Evolutionary conservation across 2,797 vertebrate species (phyloP), one percentile per base, ranked within the genome.

Genomic region (Chrosomus eos): DNA sequence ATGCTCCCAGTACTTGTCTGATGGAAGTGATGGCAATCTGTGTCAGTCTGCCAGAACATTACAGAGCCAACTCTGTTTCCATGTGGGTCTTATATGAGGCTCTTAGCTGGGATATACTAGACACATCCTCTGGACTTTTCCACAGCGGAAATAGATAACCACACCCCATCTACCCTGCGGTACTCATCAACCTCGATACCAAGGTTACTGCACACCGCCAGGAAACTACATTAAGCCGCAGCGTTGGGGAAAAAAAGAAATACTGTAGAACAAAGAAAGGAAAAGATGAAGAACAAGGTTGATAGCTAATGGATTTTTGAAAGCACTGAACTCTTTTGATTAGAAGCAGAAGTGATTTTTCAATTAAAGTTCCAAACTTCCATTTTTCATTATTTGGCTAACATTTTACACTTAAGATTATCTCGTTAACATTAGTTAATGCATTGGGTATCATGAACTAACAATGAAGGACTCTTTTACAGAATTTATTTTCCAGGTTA

Each of bases 171-270:
- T 23, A 36, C 62, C 77, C 72, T 83, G 62, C 26, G 33, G 79
- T 87, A 66, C 82, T 82, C 67, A 36, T 75, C 77, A 76, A 81
- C 64, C 82, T 80, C 80, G 86, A 88, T 88, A 73, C 80, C 78
- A 89, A 84, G 84, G 86, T 80, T 89, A 88, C 84, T 11, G 75
- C 74, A 72, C 62, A 68, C 81, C 21, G 7, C 55, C 80, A 71
- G 67, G 72, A 86, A 83, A 82, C 84, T 76, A 71, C 77, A 81
- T 83, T 85, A 82, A 83, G 51, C 83, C 55, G 55, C 78, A 81
- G 45, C 40, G 64, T 38, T 1, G n/a, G 0, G 7, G 10, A 23
- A 70, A 1, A 70, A 70, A 67, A 51, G 28, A 40, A 48, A 77
- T 28, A 72, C 16, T 66, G 31, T 36, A 38, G 18, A 23, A 21